These are phyloP conservation scores for Phanerotoma sp. DNA, from an alignment of 2,888 invertebrate species.

Conservation along the genomic window DNA sequence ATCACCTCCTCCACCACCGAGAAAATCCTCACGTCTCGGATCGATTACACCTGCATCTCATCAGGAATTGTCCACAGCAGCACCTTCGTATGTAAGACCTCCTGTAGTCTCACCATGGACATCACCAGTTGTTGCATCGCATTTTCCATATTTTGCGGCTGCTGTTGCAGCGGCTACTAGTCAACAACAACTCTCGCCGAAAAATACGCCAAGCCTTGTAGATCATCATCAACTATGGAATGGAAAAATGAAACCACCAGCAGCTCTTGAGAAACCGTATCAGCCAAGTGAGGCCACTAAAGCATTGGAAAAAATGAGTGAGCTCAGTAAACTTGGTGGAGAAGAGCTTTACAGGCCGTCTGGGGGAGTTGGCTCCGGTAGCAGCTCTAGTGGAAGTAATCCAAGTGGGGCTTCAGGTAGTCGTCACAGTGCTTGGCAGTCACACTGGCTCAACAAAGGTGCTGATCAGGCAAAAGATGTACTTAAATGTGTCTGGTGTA, in stretches of 20 bases:
- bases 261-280: conserved; percentile 54
- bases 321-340: conserved; percentile 81
- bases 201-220: conserved; percentile 60
- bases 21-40: conserved; percentile 65
- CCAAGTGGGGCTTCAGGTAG: conserved; percentile 64
- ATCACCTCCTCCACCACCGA: conserved; percentile 61
- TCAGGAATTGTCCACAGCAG: conserved; percentile 42
- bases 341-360: conserved; percentile 71
- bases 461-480: conserved; percentile 95
- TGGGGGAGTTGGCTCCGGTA: conserved; percentile 56
- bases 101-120: conserved; percentile 75
- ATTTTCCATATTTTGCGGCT: conserved; percentile 78
- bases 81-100: conserved; percentile 67
- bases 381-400: conserved; percentile 55
- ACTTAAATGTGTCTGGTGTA: conserved; percentile 97
- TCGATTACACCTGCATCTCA: conserved; percentile 40
- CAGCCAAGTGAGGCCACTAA: conserved; percentile 80
- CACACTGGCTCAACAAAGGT: conserved; percentile 96
- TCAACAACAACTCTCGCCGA: conserved; percentile 67
- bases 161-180: conserved; percentile 73
- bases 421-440: conserved; percentile 92
- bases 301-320: conserved; percentile 89
- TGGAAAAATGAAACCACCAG: conserved; percentile 76
- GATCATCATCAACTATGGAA: conserved; percentile 66
- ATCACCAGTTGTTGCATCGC: conserved; percentile 72